Evolutionary conservation across 1,140 invertebrate genomes (phyloP).

Genomic region (Anthonomus grandis): DNA sequence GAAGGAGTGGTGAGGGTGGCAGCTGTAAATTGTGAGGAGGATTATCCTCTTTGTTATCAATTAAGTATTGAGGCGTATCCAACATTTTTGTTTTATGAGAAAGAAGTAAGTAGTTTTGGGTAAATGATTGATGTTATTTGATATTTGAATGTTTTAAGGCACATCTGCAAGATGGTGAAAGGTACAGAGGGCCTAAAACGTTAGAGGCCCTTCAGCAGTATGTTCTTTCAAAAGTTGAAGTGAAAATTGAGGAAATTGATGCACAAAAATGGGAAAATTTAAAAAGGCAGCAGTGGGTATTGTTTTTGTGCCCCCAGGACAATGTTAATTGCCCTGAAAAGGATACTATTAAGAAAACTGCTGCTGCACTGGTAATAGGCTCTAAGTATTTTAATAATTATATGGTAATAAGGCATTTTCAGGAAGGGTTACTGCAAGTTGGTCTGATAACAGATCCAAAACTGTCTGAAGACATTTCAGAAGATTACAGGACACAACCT

Average conservation of each 20-base stretch:
- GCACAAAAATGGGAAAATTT: constrained; percentile 43
- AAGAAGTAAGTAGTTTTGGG: constrained; percentile 42
- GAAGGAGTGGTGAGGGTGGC: constrained; percentile 69
- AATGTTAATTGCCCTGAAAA: constrained; percentile 54
- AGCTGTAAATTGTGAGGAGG: constrained; percentile 81
- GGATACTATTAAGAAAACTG: constrained; percentile 57
- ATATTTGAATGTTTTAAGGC: constrained; percentile 30
- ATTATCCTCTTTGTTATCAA: constrained; percentile 67
- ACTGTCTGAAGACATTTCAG: constrained; percentile 51
- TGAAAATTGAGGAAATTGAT: constrained; percentile 40
- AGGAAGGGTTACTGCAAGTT: constrained; percentile 59
- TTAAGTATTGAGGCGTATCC: constrained; percentile 53
- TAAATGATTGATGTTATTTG: neutral
- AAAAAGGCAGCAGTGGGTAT: constrained; percentile 42
- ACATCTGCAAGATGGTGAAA: constrained; percentile 46
- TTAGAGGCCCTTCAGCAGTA: constrained; percentile 51
- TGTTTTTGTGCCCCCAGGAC: constrained; percentile 52
- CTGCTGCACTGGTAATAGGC: constrained; percentile 57
- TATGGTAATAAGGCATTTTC: constrained; percentile 21
- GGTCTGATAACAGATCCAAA: constrained; percentile 50
- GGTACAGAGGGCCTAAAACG: constrained; percentile 48
- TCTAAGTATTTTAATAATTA: neutral
- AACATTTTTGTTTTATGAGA: constrained; percentile 45
- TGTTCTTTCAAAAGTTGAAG: constrained; percentile 48
- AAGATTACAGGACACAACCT: constrained; percentile 45